Conservation (phyloP, 2,797 vertebrate species). For the Vespertilio murinus region DNA sequence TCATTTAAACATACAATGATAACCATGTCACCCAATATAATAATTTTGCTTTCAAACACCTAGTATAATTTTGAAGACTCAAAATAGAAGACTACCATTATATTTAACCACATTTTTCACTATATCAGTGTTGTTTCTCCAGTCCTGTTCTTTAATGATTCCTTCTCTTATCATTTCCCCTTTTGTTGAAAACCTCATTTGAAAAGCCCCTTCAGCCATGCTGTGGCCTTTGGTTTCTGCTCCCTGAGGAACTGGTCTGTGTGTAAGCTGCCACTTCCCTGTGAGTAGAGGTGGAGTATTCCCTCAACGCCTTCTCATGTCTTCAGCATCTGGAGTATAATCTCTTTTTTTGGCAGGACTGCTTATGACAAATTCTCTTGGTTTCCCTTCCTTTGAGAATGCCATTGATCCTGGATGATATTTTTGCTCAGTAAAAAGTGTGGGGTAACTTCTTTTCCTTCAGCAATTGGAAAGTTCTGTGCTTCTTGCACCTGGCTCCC, state of each 20-base stretch:
- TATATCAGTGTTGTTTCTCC: neutral
- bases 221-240: neutral
- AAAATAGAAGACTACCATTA: neutral
- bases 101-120: neutral
- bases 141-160: neutral
- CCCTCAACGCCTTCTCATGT: neutral
- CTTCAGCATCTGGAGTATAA: neutral
- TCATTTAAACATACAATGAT: neutral
- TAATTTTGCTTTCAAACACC: neutral
- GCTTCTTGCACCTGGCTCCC: neutral
- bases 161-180: neutral
- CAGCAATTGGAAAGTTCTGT: neutral
- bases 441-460: neutral
- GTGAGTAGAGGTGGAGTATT: neutral
- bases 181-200: neutral
- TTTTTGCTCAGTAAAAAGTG: neutral
- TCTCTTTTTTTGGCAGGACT: too few species aligned
- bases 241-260: neutral
- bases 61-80: neutral
- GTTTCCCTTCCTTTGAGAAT: neutral
- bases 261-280: neutral
- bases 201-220: neutral
- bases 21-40: neutral
- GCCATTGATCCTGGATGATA: neutral
- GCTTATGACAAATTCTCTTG: neutral